These are phyloP conservation scores for Synanthedon andrenaeformis DNA, from an alignment of 2,888 invertebrate species.

Conservation along the genomic window DNA sequence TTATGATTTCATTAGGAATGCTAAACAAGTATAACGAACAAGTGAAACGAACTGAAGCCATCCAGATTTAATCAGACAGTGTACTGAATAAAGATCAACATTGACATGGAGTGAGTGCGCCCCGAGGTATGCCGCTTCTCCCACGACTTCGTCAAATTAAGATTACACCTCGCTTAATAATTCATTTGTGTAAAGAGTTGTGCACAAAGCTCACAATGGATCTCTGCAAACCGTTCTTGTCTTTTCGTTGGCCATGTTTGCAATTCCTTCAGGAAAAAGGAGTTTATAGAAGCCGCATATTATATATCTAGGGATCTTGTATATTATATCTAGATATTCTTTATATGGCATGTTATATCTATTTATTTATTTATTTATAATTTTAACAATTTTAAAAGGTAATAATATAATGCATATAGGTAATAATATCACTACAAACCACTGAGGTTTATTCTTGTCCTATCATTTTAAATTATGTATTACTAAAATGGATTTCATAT, in stretches of 20 bases:
- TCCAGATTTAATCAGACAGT: conserved; percentile 43
- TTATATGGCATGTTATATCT: too few relatives aligned
- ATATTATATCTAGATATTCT: too few relatives aligned
- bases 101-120: conserved; percentile 29
- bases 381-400: too few relatives aligned
- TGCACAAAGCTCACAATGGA: conserved; percentile 4
- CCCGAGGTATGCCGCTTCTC: conserved; percentile 14
- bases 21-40: conserved; percentile 34
- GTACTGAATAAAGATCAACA: conserved; percentile 43
- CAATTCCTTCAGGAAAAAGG: too few relatives aligned
- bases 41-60: conserved; percentile 26
- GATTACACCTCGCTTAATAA: conserved; percentile 54
- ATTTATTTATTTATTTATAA: too few relatives aligned
- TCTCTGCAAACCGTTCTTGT: conserved; percentile 21
- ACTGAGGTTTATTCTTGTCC: too few relatives aligned
- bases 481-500: too few relatives aligned
- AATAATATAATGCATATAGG: too few relatives aligned
- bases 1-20: conserved; percentile 50
- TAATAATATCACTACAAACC: too few relatives aligned
- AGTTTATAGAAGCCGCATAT: neutral
- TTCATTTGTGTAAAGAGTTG: conserved; percentile 64
- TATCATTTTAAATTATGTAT: too few relatives aligned
- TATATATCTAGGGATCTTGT: neutral
- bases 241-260: conserved; percentile 28
- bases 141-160: conserved; percentile 14